Base-by-base conservation (phyloP, 2,888 invertebrate species). In the Polylopha cassiicola region DNA sequence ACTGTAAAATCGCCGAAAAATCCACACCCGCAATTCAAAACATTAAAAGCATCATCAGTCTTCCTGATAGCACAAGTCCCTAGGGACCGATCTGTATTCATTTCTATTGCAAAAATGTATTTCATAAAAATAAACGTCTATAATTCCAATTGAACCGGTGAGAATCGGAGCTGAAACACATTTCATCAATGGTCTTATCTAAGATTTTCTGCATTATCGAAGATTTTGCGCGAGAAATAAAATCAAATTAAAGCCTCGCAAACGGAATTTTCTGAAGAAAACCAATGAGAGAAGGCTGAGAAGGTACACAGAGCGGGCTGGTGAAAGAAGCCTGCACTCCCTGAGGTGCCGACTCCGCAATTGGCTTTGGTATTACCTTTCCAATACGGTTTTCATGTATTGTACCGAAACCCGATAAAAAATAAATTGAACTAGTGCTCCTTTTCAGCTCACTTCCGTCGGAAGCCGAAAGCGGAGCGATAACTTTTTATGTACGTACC, bases 361-460 rank as follows among this genome's bases (percentile, higher is more conserved):
- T 57, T 54, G 53, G 50, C 51, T 52, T 46, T 44, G 37, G 26
- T 42, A 45, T 41, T 46, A 53, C 42, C 48, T 48, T 49, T 47
- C 48, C 47, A 47, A 45, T 47, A 46, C 43, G 36, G 43, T 29
- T 45, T 50, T 43, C 42, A 39, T 46, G 44, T 44, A 42, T 43
- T 49, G 44, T 44, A 30, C 39, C 29, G 17, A 22, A 24, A 36
- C 26, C 30, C 33, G 28, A 42, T 44, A 46, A 45, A 46, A 47
- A 43, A 38, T 26, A 37, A 43, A 37, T 43, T 37, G 33, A 43
- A 44, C 37, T 41, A 51, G 46, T 37, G 15, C 34, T 43, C 29
- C 41, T 43, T 41, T 45, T 46, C 38, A 31, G 32, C 17, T 29
- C 14, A 33, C 18, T 36, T n/a, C 36, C 8, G 14, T 15, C 27